These are phyloP conservation scores for Steinernema scapterisci DNA, from an alignment of 2,888 invertebrate species.

Conservation along the genomic window DNA sequence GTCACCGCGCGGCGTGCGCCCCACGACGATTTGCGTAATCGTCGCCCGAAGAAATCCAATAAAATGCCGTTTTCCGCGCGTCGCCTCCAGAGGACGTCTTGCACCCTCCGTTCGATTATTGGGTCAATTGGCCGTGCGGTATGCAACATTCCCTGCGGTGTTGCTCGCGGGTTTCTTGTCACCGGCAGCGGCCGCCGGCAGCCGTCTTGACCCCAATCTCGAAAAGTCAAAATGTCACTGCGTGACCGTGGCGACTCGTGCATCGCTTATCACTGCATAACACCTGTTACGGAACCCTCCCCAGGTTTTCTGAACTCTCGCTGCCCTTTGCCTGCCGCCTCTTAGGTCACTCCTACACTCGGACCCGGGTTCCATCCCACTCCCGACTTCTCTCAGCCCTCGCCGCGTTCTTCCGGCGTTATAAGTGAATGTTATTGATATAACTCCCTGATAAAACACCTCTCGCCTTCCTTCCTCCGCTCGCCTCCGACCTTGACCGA, in stretches of 20 bases:
- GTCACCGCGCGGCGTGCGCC: constrained; percentile 4
- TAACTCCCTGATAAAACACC: constrained; percentile 19
- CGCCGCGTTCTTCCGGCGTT: not conserved
- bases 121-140: constrained; percentile 33
- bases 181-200: not conserved
- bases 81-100: constrained; percentile 9
- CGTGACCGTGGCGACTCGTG: not conserved
- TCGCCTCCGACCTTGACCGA: constrained; percentile 21
- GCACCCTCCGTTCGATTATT: constrained; percentile 7
- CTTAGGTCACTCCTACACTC: not conserved
- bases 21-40: constrained; percentile 27
- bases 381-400: not conserved
- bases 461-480: constrained; percentile 10
- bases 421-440: constrained; percentile 30
- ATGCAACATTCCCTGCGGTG: constrained; percentile 28
- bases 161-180: constrained; percentile 16
- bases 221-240: constrained; percentile 17
- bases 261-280: constrained; percentile 2
- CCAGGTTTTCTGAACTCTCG: not conserved
- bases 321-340: not conserved
- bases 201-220: constrained; percentile 26
- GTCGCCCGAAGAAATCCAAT: constrained; percentile 32
- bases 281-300: not conserved
- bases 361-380: not conserved
- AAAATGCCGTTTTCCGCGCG: constrained; percentile 29